Conservation (phyloP, 53 echinoderm and acorn worm genomes). For the Holothuria scabra region DNA sequence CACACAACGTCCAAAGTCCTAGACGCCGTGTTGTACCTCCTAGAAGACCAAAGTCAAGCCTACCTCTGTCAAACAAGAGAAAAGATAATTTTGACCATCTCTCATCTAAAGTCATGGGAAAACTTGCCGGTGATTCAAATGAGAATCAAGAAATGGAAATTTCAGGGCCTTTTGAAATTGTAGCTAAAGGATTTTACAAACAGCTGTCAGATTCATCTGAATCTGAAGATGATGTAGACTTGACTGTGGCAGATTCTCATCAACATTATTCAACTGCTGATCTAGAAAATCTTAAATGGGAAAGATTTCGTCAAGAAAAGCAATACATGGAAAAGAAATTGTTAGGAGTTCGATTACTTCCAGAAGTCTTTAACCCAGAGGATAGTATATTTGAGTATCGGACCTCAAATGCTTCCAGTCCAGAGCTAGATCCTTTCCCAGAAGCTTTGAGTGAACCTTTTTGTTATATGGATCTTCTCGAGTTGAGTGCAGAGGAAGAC, state of each 20-base stretch:
- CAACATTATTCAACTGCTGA: not conserved
- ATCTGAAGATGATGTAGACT: slow-evolving; percentile 40
- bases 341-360: slow-evolving; percentile 62
- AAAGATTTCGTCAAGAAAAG: slow-evolving; percentile 52
- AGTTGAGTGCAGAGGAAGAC: slow-evolving; percentile 81
- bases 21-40: slow-evolving; percentile 36
- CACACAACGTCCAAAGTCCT: slow-evolving; percentile 57
- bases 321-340: slow-evolving; percentile 59
- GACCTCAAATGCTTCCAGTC: slow-evolving; percentile 68
- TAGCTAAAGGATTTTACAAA: slow-evolving; percentile 49
- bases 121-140: slow-evolving; percentile 42
- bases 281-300: slow-evolving; percentile 43
- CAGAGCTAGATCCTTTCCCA: slow-evolving; percentile 68
- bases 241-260: slow-evolving; percentile 4
- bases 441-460: slow-evolving; percentile 81
- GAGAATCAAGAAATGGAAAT: slow-evolving; percentile 45
- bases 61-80: slow-evolving; percentile 23
- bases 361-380: slow-evolving; percentile 62
- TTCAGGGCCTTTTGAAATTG: slow-evolving; percentile 88
- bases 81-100: slow-evolving; percentile 67
- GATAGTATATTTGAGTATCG: slow-evolving; percentile 34
- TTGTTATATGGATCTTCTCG: slow-evolving; percentile 89
- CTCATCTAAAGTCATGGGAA: slow-evolving; percentile 73
- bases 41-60: slow-evolving; percentile 74
- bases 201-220: slow-evolving; percentile 30